Base-by-base conservation (phyloP, 2,113 vertebrate genomes). In the Kobus ellipsiprymnus region DNA sequence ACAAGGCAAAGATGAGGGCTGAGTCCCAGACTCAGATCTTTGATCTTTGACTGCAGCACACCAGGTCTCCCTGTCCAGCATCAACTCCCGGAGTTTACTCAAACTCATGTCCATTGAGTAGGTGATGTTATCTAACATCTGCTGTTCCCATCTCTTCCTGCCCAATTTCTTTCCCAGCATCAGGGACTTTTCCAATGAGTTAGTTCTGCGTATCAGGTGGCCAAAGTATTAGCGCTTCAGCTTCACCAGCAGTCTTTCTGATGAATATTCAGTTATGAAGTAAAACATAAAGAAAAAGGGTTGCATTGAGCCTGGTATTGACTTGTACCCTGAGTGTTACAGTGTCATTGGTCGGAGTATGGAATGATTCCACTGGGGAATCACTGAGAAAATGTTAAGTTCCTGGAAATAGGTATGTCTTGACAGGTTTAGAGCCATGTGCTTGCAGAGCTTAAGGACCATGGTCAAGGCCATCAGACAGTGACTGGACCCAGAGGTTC, bases 381-480 rank as follows among this genome's bases (percentile, higher is more conserved):
- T 36, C n/a, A 71, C 0, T 67, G 97, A 87, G 90, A 97, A 98
- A 98, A 88, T 89, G 89, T 92, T 95, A 97, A 94, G 96, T 91
- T 97, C 81, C 90, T 83, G 80, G 92, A 94, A 97, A 97, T 86
- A 97, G 98, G 94, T 97, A 85, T 97, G 97, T 94, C 89, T 97
- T 97, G 96, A 97, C 96, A 92, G 90, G 4, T 95, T 96, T 87
- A 95, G 98, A 97, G 95, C 97, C 92, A 21, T 96, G 97, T 94
- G 98, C 96, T 93, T 95, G 93, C 97, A 60, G 95, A 60, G 97
- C 96, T 98, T 96, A 97, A 98, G 98, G 98, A 98, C 96, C 96
- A 97, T 84, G 92, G 98, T 98, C 97, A 97, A 95, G 82, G 50
- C 87, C 89, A 92, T 96, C 95, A 89, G 67, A 77, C 95, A 91